A percentile compares a stretch with the other conserved stretches of the same genome.
Conservation (phyloP, 2,797 vertebrate genomes). For the Neoniphon sammara region DNA sequence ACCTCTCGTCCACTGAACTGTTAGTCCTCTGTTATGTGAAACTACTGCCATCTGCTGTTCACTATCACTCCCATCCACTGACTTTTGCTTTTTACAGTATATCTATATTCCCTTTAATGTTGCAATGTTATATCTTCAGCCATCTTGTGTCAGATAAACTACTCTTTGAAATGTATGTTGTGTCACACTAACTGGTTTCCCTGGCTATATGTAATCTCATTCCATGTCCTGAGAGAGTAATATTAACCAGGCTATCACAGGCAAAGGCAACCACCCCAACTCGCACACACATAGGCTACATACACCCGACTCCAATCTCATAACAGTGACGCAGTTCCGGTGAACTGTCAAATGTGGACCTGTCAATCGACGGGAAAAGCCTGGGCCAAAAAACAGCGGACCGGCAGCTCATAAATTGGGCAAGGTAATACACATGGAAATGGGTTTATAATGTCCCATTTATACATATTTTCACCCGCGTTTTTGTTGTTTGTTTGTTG, state of each 20-base stretch:
- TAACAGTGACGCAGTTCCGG: constrained; percentile 75
- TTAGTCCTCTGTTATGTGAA: background rate
- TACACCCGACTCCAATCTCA: background rate
- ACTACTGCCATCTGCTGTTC: constrained; percentile 45
- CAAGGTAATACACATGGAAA: constrained; percentile 50
- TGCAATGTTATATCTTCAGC: background rate
- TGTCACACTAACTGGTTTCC: background rate
- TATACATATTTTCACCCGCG: background rate
- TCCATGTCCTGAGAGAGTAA: background rate
- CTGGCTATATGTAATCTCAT: background rate
- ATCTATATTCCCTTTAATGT: background rate
- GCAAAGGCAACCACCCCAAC: constrained; percentile 7
- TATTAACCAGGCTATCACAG: background rate
- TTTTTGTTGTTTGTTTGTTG: background rate
- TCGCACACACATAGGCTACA: too few relatives aligned
- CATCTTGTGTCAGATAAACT: background rate
- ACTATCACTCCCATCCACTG: background rate
- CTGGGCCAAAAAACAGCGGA: constrained; percentile 45
- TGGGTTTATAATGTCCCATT: background rate
- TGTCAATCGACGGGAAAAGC: constrained; percentile 47
- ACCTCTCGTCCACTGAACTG: background rate
- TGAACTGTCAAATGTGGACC: constrained; percentile 67
- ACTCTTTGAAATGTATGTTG: background rate
- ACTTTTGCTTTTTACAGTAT: too few relatives aligned
- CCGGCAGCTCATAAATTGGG: background rate